A percentile compares a stretch with the other conserved stretches of the same genome.
These are phyloP conservation scores for Andrena chrysosceles DNA, from an alignment of 2,888 invertebrate species.

Conservation along the genomic window DNA sequence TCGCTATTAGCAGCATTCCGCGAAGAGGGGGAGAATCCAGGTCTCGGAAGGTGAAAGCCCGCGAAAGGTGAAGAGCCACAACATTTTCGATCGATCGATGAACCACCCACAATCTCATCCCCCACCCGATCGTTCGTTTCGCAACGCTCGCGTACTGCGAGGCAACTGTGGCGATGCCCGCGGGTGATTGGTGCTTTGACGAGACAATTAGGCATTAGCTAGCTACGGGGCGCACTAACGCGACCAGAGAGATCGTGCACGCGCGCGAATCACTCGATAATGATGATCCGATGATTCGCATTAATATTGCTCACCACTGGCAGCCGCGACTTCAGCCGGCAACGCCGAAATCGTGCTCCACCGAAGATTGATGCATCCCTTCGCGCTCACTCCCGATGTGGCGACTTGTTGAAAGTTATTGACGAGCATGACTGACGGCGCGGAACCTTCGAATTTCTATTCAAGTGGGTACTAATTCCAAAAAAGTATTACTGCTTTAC, in stretches of 20 bases:
- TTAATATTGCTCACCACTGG: conserved; percentile 23
- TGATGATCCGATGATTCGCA: conserved; percentile 44
- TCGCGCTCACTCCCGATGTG: no score
- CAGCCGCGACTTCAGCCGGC: conserved; percentile 2
- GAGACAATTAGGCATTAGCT: conserved; percentile 42
- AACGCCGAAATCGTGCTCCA: not conserved
- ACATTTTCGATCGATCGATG: conserved; percentile 22
- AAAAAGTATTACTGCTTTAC: no score
- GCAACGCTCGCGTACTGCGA: not conserved
- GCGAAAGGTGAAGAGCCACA: conserved; percentile 20
- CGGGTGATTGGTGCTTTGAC: conserved; percentile 27
- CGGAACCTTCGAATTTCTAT: no score
- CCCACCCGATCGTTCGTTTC: not conserved
- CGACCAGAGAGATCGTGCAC: conserved; percentile 7
- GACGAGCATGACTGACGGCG: not conserved
- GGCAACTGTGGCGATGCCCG: not conserved
- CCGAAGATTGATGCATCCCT: not conserved
- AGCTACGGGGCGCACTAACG: conserved; percentile 23
- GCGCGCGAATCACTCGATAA: conserved; percentile 42
- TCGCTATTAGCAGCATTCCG: not conserved
- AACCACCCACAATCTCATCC: not conserved
- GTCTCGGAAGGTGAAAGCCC: conserved; percentile 2
- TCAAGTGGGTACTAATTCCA: no score
- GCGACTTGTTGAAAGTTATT: not conserved
- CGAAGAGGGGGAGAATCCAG: not conserved